Percentiles rank a stretch among this genome's conserved stretches.
These are phyloP conservation scores for Ellobium chinense DNA, from an alignment of 2,888 invertebrate genomes.

Conservation along the genomic window DNA sequence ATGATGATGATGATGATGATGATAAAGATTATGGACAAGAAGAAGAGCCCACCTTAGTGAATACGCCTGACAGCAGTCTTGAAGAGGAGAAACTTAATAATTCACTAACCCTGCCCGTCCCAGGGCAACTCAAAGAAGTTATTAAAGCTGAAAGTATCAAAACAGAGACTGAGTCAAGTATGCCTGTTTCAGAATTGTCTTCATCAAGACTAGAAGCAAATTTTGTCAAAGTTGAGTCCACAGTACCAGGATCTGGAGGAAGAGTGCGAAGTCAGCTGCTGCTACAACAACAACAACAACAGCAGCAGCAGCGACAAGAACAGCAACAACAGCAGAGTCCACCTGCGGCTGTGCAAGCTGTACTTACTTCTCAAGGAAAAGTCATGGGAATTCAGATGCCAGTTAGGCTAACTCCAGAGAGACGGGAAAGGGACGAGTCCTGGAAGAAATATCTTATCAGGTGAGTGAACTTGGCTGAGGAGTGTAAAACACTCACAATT, in stretches of 20 bases:
- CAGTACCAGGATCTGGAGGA: background rate
- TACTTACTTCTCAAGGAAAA: background rate
- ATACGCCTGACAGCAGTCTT: slow-evolving; percentile 42
- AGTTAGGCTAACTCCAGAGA: slow-evolving; percentile 54
- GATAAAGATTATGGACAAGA: slow-evolving; percentile 43
- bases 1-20: slow-evolving; percentile 40
- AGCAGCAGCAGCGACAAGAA: background rate
- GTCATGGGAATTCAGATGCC: slow-evolving; percentile 11
- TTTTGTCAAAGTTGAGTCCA: background rate
- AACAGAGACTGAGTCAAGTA: background rate
- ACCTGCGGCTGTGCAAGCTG: background rate
- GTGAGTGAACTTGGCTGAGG: too few relatives aligned
- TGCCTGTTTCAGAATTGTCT: background rate
- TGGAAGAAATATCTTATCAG: slow-evolving; percentile 83
- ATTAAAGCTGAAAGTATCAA: background rate
- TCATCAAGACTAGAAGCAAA: background rate
- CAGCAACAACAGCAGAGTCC: background rate
- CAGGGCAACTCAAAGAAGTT: slow-evolving; percentile 21
- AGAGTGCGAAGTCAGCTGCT: background rate
- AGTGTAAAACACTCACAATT: too few relatives aligned
- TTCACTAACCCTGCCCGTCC: slow-evolving; percentile 68
- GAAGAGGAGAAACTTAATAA: slow-evolving; percentile 63
- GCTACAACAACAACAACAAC: background rate
- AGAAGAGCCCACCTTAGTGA: slow-evolving; percentile 45
- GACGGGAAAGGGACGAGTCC: slow-evolving; percentile 80